A percentile compares a stretch with the other conserved stretches of the same genome.
phyloP scores from a whole-genome alignment of 1,140 invertebrate species.

The Magallana angulata region DNA sequence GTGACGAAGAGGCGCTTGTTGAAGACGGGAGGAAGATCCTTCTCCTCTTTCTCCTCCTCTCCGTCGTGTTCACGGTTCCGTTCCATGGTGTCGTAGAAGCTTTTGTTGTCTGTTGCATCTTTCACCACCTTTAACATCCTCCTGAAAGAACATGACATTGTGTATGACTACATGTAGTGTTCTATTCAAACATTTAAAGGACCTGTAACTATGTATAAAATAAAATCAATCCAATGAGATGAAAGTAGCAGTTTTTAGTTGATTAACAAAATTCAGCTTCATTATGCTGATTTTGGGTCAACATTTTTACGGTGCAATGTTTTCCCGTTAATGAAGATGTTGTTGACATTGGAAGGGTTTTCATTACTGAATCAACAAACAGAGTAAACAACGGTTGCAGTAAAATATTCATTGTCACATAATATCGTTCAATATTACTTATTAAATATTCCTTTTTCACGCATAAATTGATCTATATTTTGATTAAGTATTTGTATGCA shows the following conservation, averaged over 20 bases:
- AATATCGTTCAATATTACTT: neutral
- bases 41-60: conserved; percentile 59
- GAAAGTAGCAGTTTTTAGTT: neutral
- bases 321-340: neutral
- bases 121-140: conserved; percentile 65
- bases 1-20: conserved; percentile 72
- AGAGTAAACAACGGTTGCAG: neutral
- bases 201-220: neutral
- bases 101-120: conserved; percentile 60
- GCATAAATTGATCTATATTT: too few species aligned
- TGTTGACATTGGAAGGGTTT: conserved; percentile 1
- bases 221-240: neutral
- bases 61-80: conserved; percentile 55
- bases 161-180: neutral
- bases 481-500: too few species aligned
- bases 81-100: conserved; percentile 64
- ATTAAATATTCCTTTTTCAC: too few species aligned
- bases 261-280: neutral
- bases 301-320: neutral
- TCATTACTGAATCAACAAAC: neutral
- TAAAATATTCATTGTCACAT: neutral
- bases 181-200: neutral
- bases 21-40: conserved; percentile 68
- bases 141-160: conserved; percentile 47
- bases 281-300: neutral